phyloP scores from a whole-genome alignment of 2,888 invertebrate genomes.

The Cactoblastis cactorum region DNA sequence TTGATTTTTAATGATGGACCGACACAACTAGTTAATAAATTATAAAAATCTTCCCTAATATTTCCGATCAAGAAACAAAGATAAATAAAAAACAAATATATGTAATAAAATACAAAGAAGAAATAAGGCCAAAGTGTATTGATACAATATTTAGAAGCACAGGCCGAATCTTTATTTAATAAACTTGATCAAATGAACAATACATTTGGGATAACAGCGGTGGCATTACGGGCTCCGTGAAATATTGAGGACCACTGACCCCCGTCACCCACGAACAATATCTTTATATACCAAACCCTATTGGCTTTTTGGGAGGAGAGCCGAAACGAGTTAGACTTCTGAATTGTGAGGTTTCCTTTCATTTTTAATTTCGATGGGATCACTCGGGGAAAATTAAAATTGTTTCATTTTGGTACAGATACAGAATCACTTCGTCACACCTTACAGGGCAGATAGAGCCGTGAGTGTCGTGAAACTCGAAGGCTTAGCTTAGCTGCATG shows the following conservation, averaged over 20 bases:
- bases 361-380: background rate
- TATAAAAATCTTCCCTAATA: background rate
- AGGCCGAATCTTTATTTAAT: slow-evolving; percentile 46
- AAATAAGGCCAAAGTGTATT: slow-evolving; percentile 13
- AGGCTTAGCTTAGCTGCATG: too few relatives aligned
- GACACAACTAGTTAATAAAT: background rate
- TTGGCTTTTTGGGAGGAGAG: background rate
- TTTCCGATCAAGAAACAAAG: slow-evolving; percentile 7
- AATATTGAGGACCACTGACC: slow-evolving; percentile 27
- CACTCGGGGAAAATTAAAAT: too few relatives aligned
- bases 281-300: slow-evolving; percentile 11
- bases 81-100: too few relatives aligned
- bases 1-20: too few relatives aligned
- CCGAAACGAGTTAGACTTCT: background rate
- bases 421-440: too few relatives aligned
- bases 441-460: too few relatives aligned
- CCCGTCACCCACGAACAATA: slow-evolving; percentile 26
- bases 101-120: slow-evolving; percentile 10
- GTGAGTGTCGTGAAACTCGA: too few relatives aligned
- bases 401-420: too few relatives aligned
- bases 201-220: slow-evolving; percentile 41
- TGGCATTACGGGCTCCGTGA: slow-evolving; percentile 17
- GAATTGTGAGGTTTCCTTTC: background rate
- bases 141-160: slow-evolving; percentile 34
- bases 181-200: slow-evolving; percentile 62